Base-by-base conservation (phyloP, 2,113 vertebrate species). In the Pseudorectes ferrugineus region DNA sequence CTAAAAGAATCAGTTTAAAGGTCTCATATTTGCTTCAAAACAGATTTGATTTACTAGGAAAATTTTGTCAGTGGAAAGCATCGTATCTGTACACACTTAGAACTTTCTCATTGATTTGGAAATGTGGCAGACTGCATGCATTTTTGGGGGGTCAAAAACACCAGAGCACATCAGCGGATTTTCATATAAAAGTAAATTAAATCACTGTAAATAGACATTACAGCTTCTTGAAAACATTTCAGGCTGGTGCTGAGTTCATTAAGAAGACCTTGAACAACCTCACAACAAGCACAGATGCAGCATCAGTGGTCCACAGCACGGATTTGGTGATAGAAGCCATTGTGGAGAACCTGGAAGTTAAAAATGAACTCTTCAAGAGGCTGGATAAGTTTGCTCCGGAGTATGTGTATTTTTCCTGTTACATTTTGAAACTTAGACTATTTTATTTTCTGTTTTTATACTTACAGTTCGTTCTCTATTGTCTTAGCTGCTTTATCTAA, bases 301-400 rank as follows among this genome's bases (percentile, higher is more conserved):
- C 89, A 2, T 93, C 99, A 3, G 98, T 98, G 3, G 98, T 98
- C 35, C 98, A 98, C 92, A 97, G 97, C 92, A 98, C 98, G 0
- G 99, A 99, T 97, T 98, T 99, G 35, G 98, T 99, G 91, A 86
- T 99, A 97, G 99, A 99, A 95, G 99, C 99, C 95, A 99, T 99
- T 17, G 98, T 99, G 91, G 99, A 99, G 98, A 99, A 99, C 67
- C 84, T 99, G 25, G 96, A 98, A 58, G 49, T 99, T 78, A 99
- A 99, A 94, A 99, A 98, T 29, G 97, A 98, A 65, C 98, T 99
- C 61, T 99, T 99, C 95, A 97, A 98, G 63, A 97, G 77, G 4
- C 98, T 99, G 89, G 99, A 99, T 98, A 99, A 99, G 94, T 98
- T 98, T 85, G 99, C 99, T 3, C 98, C 99, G 14, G 98, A 98